Percentiles rank a stretch among this genome's conserved stretches.
These are phyloP conservation scores for Colletes collaris DNA, from an alignment of 2,888 invertebrate genomes.

Conservation along the genomic window DNA sequence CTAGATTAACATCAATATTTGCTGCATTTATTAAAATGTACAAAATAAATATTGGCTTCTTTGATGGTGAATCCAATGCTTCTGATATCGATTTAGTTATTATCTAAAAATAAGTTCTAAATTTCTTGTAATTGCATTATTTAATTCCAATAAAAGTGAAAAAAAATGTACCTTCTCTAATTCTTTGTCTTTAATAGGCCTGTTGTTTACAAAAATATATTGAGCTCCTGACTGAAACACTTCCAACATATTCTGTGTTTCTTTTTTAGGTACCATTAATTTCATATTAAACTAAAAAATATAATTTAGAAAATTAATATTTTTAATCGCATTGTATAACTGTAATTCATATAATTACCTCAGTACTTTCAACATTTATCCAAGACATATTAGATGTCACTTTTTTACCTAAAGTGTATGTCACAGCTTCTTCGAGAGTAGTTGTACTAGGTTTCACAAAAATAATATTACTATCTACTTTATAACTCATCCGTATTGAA, in stretches of 20 bases:
- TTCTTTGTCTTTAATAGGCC: slow-evolving; percentile 84
- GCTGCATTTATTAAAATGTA: slow-evolving; percentile 82
- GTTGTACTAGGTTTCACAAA: slow-evolving; percentile 83
- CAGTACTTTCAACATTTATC: slow-evolving; percentile 63
- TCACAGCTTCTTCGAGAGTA: slow-evolving; percentile 78
- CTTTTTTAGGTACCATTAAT: slow-evolving; percentile 79
- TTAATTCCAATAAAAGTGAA: not conserved
- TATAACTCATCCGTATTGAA: slow-evolving; percentile 82
- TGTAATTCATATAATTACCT: slow-evolving; percentile 61
- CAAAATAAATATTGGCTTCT: slow-evolving; percentile 83
- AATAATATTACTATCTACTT: slow-evolving; percentile 83
- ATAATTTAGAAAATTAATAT: not conserved
- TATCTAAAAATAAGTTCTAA: slow-evolving; percentile 75
- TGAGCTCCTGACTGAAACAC: slow-evolving; percentile 69
- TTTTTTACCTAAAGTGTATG: slow-evolving; percentile 77
- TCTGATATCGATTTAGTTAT: slow-evolving; percentile 81
- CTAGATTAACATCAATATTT: slow-evolving; percentile 85
- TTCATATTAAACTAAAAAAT: slow-evolving; percentile 63
- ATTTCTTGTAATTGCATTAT: not conserved
- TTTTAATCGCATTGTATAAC: not conserved
- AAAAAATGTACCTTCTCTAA: slow-evolving; percentile 84
- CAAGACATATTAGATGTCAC: slow-evolving; percentile 72
- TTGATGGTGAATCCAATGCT: slow-evolving; percentile 77
- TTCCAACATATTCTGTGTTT: slow-evolving; percentile 63
- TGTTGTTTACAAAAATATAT: slow-evolving; percentile 84